Conservation (phyloP, 2,113 vertebrate species). For the Embiotoca jacksoni region DNA sequence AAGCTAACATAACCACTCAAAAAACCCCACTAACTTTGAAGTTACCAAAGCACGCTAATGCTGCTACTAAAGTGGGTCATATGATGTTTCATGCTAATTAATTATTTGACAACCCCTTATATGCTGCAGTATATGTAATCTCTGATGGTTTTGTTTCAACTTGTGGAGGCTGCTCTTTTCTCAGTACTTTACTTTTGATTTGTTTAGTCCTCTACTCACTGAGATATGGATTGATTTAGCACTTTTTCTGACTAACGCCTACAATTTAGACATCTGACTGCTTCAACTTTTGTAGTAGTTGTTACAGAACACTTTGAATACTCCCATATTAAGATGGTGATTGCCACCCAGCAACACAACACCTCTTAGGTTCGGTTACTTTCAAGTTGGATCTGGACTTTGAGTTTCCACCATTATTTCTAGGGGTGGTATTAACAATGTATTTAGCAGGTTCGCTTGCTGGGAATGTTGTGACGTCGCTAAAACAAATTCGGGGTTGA, state of each 20-base stretch:
- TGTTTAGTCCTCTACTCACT: background rate
- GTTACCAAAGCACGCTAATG: constrained; percentile 41
- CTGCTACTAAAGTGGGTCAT: constrained; percentile 57
- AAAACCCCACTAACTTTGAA: constrained; percentile 47
- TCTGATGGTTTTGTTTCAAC: constrained; percentile 13
- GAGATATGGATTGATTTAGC: background rate
- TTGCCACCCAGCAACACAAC: background rate
- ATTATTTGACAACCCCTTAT: constrained; percentile 41
- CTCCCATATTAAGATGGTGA: background rate
- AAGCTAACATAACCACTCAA: background rate
- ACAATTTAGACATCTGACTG: too few species aligned
- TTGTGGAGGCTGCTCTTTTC: background rate
- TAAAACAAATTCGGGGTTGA: background rate
- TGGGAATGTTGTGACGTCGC: background rate
- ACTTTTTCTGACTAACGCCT: too few species aligned
- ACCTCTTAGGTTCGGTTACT: background rate
- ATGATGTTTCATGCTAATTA: constrained; percentile 43
- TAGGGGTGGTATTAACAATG: background rate
- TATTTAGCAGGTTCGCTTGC: too few species aligned
- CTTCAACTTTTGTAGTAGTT: background rate
- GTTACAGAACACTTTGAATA: background rate
- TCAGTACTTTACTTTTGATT: constrained; percentile 17
- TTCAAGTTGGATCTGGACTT: background rate
- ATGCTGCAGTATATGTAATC: constrained; percentile 19
- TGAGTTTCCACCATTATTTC: background rate